Base-by-base conservation (phyloP, 2,888 invertebrate species). In the Aphodius sticticus region DNA sequence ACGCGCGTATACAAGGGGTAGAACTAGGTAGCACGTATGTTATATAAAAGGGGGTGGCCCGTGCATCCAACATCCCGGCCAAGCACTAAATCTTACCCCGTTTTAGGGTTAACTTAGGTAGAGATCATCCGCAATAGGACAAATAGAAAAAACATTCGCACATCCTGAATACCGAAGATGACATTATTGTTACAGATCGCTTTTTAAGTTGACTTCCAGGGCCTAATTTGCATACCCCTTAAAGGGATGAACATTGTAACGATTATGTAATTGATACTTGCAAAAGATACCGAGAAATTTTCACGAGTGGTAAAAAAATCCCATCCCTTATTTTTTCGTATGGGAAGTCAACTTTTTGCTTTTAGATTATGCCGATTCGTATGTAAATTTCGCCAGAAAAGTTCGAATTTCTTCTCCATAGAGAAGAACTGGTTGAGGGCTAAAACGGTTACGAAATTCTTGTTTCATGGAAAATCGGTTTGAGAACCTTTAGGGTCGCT, bases 171-270 rank as follows among this genome's bases (percentile, higher is more conserved):
- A 14, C 12, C 70, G 82, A 76, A 79, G 77, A 76, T 85, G 86
- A 86, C 86, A 85, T 86, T 85, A 86, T 86, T 85, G 84, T 86
- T 85, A 86, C 84, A 84, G 81, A 86, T 86, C 83, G 85, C 83
- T 85, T 86, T 86, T 86, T 85, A 85, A 86, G 76, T 76, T 53
- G 53, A 53, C 53, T 53, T 53, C 53, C 53, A 53, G 53, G 53
- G 53, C 12, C 53, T 79, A 77, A 84, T 84, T 84, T 84, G 82
- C 84, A 84, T 84, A 80, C 81, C 81, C 77, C 77, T 53, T 53
- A 53, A 53, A 15, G 37, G 76, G 76, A 76, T 76, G 38, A 16
- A 26, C 37, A 76, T 53, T 69, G 69, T 69, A 76, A 69, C 16
- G 38, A 76, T 76, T 16, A 36, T 15, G 76, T 76, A 76, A 76